A percentile compares a stretch with the other conserved stretches of the same genome.
These are phyloP conservation scores for Raphicerus campestris DNA, from an alignment of 2,113 vertebrate genomes.

Conservation along the genomic window DNA sequence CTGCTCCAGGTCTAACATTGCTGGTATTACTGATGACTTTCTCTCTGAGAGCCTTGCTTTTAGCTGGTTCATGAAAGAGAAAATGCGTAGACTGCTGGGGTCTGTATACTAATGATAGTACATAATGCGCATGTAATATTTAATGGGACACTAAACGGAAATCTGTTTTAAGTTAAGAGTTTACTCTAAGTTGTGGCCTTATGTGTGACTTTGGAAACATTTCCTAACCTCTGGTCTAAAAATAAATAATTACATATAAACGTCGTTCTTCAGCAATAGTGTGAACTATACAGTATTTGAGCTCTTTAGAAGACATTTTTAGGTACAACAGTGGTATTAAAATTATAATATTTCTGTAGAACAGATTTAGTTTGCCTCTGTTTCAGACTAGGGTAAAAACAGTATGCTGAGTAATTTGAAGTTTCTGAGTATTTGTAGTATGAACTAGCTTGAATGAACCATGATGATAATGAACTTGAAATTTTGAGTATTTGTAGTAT, in stretches of 20 bases:
- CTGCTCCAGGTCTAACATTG: background rate
- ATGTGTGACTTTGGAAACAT: constrained; percentile 38
- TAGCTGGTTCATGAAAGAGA: constrained; percentile 25
- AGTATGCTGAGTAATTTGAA: constrained; percentile 20
- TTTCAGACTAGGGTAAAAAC: background rate
- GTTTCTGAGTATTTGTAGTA: constrained; percentile 19
- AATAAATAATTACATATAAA: constrained; percentile 34
- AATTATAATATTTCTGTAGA: constrained; percentile 15
- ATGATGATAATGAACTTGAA: background rate
- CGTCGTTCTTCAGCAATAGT: background rate
- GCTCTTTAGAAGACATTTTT: constrained; percentile 21
- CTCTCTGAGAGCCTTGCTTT: background rate
- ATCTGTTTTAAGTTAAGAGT: background rate
- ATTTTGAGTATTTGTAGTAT: constrained; percentile 19
- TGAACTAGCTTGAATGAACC: background rate
- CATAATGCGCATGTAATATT: background rate
- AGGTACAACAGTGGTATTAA: background rate
- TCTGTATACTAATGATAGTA: background rate
- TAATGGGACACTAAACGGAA: constrained; percentile 12
- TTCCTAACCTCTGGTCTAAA: constrained; percentile 39
- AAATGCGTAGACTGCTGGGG: background rate
- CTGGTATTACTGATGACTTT: background rate
- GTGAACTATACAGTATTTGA: constrained; percentile 14
- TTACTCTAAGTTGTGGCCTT: constrained; percentile 23
- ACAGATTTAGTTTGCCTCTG: constrained; percentile 14